Evolutionary conservation across 2,113 vertebrate species (phyloP), one percentile per base, ranked within the genome.

Genomic region (Malurus alboscapulatus): DNA sequence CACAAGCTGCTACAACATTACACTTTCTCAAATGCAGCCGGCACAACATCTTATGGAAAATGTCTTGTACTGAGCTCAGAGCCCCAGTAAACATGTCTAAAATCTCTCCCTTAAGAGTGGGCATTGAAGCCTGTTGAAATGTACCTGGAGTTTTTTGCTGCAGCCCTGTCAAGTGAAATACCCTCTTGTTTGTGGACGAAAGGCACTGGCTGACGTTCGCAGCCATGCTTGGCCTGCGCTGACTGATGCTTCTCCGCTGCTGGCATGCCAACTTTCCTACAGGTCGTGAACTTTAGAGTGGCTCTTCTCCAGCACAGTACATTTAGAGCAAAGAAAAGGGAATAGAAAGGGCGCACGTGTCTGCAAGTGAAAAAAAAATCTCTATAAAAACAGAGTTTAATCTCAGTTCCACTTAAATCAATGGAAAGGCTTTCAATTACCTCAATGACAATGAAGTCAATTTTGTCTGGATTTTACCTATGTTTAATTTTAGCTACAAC

Each of bases 401-500:
- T 50, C 29, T n/a, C 57, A 78, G 44, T 36, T 72, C 55, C 62
- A 68, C 38, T 82, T 69, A 84, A 67, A 82, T 73, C 66, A 92
- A 59, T 47, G 32, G 40, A 67, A 96, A 68, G 18, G 20, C 14
- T 75, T 85, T 71, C 26, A 85, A 22, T 72, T 57, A 73, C 36
- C 76, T 79, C 51, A 69, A 10, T 40, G 67, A 84, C 32, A 87
- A 72, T 18, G 30, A 78, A 84, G 36, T 73, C 17, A n/a, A 12
- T 72, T 87, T 91, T 82, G n/a, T 30, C 47, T 88, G 58, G 59
- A 85, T 59, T 85, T 90, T 54, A 87, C 47, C 40, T 57, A 14
- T 27, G 34, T 76, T 92, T 91, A 73, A 88, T 83, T 94, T 91
- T 59, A 94, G 67, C 42, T 26, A 13, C 48, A 87, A 79, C 11